These are phyloP conservation scores for Choloepus didactylus DNA, from an alignment of 2,797 vertebrate species.

Conservation along the genomic window DNA sequence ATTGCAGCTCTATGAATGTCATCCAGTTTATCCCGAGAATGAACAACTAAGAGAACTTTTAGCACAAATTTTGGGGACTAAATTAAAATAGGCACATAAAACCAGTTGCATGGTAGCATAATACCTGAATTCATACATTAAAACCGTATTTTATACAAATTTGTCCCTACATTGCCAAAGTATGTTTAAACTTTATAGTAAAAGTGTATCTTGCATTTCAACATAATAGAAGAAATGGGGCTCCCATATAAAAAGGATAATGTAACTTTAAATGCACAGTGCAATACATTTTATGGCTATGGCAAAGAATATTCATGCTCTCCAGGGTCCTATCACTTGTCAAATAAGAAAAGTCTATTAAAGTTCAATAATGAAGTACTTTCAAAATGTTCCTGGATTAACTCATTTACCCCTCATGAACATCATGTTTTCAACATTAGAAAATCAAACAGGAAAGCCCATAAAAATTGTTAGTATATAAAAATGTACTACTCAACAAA, in stretches of 20 bases:
- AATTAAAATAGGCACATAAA: slow-evolving; percentile 72
- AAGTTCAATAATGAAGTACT: slow-evolving; percentile 73
- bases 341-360: slow-evolving; percentile 77
- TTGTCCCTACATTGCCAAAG: slow-evolving; percentile 58
- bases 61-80: slow-evolving; percentile 65
- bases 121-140: slow-evolving; percentile 64
- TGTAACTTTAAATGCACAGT: slow-evolving; percentile 71
- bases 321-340: slow-evolving; percentile 67
- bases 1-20: slow-evolving; percentile 65
- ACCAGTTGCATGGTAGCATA: slow-evolving; percentile 41
- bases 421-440: slow-evolving; percentile 43
- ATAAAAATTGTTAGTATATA: slow-evolving; percentile 70
- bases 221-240: slow-evolving; percentile 77
- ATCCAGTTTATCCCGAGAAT: slow-evolving; percentile 69
- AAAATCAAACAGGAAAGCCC: slow-evolving; percentile 64
- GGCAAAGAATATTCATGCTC: slow-evolving; percentile 60
- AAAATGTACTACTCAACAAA: slow-evolving; percentile 86
- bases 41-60: slow-evolving; percentile 54
- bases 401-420: slow-evolving; percentile 72
- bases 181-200: slow-evolving; percentile 76
- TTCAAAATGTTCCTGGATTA: slow-evolving; percentile 70
- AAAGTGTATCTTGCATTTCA: slow-evolving; percentile 65
- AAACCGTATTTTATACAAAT: slow-evolving; percentile 72
- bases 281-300: slow-evolving; percentile 59
- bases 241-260: slow-evolving; percentile 63